Base-by-base conservation (phyloP, 2,113 vertebrate genomes). In the Cairina moschata region DNA sequence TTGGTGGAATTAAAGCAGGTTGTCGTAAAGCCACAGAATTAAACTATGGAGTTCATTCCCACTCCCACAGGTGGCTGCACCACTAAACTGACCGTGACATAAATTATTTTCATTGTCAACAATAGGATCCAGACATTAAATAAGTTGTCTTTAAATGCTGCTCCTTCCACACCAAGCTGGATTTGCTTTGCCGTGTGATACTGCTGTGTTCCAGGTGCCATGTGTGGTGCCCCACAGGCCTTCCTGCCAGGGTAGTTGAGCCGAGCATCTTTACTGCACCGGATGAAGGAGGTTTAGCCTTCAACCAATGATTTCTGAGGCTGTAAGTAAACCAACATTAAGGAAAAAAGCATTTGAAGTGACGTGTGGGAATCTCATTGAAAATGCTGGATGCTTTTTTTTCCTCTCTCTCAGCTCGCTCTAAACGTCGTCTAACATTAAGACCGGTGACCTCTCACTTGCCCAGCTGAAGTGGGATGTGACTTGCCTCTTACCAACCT, bases 191-290 rank as follows among this genome's bases (percentile, higher is more conserved):
- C 46, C 1, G 0, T 48, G 29, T 25, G 66, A 17, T 40, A 4
- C 44, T 22, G 7, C 29, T 21, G 0, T 14, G 54, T 58, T 71
- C 48, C 42, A 14, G 0, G 1, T 13, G 22, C 69, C 26, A 21
- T 34, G 34, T 25, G 40, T 63, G 22, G 32, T 62, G 32, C 32
- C 44, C 68, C 34, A 8, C 3, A 16, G 52, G 28, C 17, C 52
- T 17, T 62, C 22, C 52, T 77, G 28, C 46, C 28, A 5, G 40
- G 55, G 15, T 1, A 0, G 9, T 7, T 1, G 0, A 67, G 60
- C 28, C 66, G 7, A 38, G 32, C 3, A 0, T 58, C 79, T 72
- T 32, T 13, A 34, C 63, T 17, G 9, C 1, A 0, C 42, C 44
- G 28, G 44, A 38, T 42, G 15, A 52, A 52, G 34, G 23, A 68